Percentiles rank a stretch among this genome's conserved stretches.
phyloP scores from a whole-genome alignment of 2,113 vertebrate species.

The Oenanthe melanoleuca region DNA sequence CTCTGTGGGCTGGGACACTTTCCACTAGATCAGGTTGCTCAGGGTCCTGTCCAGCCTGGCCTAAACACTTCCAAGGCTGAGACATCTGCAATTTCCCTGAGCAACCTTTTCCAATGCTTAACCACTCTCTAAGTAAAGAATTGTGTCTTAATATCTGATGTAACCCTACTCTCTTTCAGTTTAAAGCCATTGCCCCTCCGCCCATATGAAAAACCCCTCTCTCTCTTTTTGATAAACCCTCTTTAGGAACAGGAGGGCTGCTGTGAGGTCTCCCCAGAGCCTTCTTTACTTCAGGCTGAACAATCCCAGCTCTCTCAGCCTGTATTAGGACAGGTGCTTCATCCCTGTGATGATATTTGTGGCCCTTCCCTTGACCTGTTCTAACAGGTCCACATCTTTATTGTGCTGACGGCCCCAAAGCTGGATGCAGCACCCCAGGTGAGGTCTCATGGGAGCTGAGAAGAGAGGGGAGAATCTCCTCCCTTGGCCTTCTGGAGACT shows the following conservation, averaged over 20 bases:
- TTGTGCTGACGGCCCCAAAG: not conserved
- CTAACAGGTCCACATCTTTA: not conserved
- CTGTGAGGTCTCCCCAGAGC: too few relatives aligned
- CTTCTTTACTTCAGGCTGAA: not conserved
- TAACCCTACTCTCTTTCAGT: not conserved
- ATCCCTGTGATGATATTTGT: not conserved
- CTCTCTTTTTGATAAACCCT: not conserved
- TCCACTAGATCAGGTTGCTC: not conserved
- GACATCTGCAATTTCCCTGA: not conserved
- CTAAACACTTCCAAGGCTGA: not conserved
- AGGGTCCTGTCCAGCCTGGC: not conserved
- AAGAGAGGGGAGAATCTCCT: not conserved
- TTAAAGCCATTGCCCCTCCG: not conserved
- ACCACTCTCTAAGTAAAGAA: not conserved
- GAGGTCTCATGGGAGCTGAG: not conserved
- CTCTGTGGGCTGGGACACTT: not conserved
- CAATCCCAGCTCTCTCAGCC: not conserved
- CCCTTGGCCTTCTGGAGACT: not conserved
- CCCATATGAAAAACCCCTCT: not conserved
- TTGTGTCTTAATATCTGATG: not conserved
- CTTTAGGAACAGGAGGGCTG: not conserved
- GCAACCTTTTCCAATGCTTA: not conserved
- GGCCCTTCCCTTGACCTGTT: not conserved
- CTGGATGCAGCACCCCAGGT: not conserved
- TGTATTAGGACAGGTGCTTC: not conserved